Conservation (phyloP, 2,797 vertebrate genomes). For the Yasuhikotakia modesta region DNA sequence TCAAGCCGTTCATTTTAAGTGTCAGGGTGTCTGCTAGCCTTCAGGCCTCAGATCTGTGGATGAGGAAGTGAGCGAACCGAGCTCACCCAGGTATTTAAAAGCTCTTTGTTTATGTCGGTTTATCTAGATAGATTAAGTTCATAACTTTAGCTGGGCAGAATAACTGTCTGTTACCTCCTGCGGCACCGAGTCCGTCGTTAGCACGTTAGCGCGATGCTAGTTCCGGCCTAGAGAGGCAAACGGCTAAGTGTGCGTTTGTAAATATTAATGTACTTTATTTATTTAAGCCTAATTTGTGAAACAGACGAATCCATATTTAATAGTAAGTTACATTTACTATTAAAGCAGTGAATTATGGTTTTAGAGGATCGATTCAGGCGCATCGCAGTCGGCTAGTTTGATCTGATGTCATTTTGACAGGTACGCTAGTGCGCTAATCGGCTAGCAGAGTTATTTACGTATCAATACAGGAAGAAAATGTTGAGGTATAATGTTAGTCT, state of each 20-base stretch:
- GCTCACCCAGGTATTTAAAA: constrained; percentile 66
- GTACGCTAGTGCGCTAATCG: neutral
- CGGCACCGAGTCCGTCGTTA: neutral
- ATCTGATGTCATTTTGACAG: constrained; percentile 19
- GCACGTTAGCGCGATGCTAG: constrained; percentile 8
- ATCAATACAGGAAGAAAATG: too few species aligned
- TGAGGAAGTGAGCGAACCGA: constrained; percentile 66
- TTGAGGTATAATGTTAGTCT: too few species aligned
- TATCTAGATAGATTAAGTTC: neutral
- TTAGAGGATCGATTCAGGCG: neutral
- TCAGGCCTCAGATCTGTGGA: constrained; percentile 75
- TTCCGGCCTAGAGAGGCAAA: constrained; percentile 9
- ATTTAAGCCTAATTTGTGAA: neutral
- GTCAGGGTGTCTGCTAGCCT: constrained; percentile 30
- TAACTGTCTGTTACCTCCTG: neutral
- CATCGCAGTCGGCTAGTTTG: too few species aligned
- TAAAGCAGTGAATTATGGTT: too few species aligned
- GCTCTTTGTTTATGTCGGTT: neutral
- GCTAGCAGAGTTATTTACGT: constrained; percentile 7
- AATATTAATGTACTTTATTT: neutral
- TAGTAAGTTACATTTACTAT: neutral
- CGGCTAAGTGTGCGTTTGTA: constrained; percentile 2
- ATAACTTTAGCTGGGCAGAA: too few species aligned
- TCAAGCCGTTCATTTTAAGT: constrained; percentile 73
- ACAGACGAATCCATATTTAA: neutral